phyloP scores from a whole-genome alignment of 2,113 vertebrate species.

The Triplophysa siluroides region DNA sequence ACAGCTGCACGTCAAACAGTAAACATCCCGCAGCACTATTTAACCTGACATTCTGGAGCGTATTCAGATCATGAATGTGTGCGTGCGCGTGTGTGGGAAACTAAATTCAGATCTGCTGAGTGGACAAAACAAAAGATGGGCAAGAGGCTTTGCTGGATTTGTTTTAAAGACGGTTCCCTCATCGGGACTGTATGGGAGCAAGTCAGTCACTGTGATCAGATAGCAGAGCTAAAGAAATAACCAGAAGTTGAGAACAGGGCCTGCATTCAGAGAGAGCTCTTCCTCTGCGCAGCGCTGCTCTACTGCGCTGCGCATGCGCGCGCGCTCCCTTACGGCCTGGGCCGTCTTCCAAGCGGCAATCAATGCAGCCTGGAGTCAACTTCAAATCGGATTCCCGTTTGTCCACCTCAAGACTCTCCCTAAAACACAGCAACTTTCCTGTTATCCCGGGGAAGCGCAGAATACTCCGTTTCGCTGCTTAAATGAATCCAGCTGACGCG shows the following conservation, averaged over 20 bases:
- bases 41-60: neutral
- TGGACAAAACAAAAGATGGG: neutral
- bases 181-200: neutral
- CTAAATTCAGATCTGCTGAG: neutral
- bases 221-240: constrained; percentile 69
- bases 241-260: constrained; percentile 72
- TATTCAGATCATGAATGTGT: neutral
- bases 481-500: constrained; percentile 62
- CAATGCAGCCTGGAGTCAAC: constrained; percentile 75
- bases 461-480: constrained; percentile 50
- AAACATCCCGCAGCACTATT: neutral
- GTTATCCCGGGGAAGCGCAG: constrained; percentile 23
- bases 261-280: constrained; percentile 66
- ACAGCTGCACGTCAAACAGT: neutral
- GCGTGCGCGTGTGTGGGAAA: neutral
- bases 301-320: constrained; percentile 55
- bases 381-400: constrained; percentile 66
- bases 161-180: neutral
- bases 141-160: constrained; percentile 12
- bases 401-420: constrained; percentile 42
- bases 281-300: constrained; percentile 58
- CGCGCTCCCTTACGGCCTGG: constrained; percentile 56
- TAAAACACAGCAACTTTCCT: neutral
- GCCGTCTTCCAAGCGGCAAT: constrained; percentile 74
- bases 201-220: constrained; percentile 63